Percentiles rank a stretch among this genome's conserved stretches.
Conservation (phyloP, 2,888 invertebrate genomes). For the Drosophila algonquin region DNA sequence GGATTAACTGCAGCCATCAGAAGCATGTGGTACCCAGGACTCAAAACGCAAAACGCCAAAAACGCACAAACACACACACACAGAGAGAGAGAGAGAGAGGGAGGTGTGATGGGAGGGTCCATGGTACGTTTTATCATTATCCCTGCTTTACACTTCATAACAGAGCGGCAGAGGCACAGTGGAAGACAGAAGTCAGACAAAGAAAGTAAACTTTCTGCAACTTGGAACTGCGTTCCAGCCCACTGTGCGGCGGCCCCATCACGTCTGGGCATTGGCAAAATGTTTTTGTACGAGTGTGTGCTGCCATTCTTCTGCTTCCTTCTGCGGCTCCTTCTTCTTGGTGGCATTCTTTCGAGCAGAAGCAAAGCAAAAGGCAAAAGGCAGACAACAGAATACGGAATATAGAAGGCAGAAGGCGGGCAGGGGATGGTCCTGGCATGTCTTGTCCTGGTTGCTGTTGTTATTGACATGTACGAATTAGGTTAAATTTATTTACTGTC, state of each 20-base stretch:
- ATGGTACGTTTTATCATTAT: conserved; percentile 69
- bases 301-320: background rate
- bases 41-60: conserved; percentile 72
- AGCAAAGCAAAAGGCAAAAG: conserved; percentile 11
- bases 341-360: conserved; percentile 12
- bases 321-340: background rate
- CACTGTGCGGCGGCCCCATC: conserved; percentile 18
- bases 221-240: background rate
- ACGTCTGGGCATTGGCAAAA: conserved; percentile 21
- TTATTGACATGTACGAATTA: conserved; percentile 82
- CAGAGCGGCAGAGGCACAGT: conserved; percentile 54
- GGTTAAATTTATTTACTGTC: conserved; percentile 80
- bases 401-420: background rate
- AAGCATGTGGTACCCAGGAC: conserved; percentile 80
- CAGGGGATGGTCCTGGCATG: conserved; percentile 26
- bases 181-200: conserved; percentile 3
- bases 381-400: background rate
- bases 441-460: conserved; percentile 75
- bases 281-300: conserved; percentile 8
- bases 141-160: conserved; percentile 79
- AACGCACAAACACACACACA: conserved; percentile 38
- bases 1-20: conserved; percentile 84
- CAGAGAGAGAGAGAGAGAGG: conserved; percentile 9
- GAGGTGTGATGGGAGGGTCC: conserved; percentile 42
- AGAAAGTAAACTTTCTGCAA: background rate